Evolutionary conservation across 2,113 vertebrate genomes (phyloP), one percentile per base, ranked within the genome.

Genomic region (Tenebrosternarchus preto): DNA sequence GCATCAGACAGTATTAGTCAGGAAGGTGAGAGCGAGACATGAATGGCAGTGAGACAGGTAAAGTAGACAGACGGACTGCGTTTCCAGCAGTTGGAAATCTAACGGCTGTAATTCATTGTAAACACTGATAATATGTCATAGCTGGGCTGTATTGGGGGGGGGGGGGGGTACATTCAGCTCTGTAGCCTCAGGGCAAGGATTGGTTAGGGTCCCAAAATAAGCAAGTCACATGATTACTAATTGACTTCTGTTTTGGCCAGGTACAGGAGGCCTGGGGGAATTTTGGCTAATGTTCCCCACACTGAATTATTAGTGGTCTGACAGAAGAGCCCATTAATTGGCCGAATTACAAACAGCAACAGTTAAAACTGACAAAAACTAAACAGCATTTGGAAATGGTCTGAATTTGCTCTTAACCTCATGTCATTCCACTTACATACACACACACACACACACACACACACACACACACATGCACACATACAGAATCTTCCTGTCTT

Each of bases 401-500:
- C 22, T n/a, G n/a, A n/a, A n/a, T n/a, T n/a, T n/a, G n/a, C n/a
- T n/a, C n/a, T n/a, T n/a, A n/a, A 22, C 19, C 55, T 46, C 33
- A 70, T 69, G 39, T 16, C 43, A 39, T 31, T 59, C 46, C 43
- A 27, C 63, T 29, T 24, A 7, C 69, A 78, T 16, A 16, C 64
- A 22, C 74, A 61, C 59, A 25, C 7, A 31, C 46, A 55, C n/a
- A 20, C 59, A 36, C 2, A 25, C 57, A 22, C 43, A 22, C n/a
- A 55, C 43, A 43, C 63, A 67, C 33, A 46, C 25, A 71, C 39
- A 53, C 56, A 56, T 69, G 17, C 72, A 22, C 77, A 71, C n/a
- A n/a, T n/a, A n/a, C n/a, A n/a, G n/a, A n/a, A 67, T 74, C 73
- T 76, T 63, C 82, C 67, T 76, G 74, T 59, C 69, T 68, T 74